These are phyloP conservation scores for Cryptops parisi DNA, from an alignment of 2,888 invertebrate species.

Conservation along the genomic window DNA sequence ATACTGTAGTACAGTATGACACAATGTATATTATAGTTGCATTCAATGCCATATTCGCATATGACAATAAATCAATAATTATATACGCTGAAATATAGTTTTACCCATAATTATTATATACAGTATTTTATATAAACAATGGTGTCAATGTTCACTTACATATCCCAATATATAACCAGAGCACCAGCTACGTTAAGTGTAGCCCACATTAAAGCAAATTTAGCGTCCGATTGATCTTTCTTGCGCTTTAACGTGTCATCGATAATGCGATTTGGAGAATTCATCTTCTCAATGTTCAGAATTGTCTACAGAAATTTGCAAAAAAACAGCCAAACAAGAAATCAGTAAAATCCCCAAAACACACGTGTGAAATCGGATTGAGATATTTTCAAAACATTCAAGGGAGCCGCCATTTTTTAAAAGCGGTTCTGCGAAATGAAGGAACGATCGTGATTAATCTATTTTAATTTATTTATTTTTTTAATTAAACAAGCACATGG, in stretches of 20 bases:
- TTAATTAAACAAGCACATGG: neutral
- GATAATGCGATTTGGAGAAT: neutral
- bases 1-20: too few relatives aligned
- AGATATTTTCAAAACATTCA: too few relatives aligned
- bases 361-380: neutral
- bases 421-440: too few relatives aligned
- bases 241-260: neutral
- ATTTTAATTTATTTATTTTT: neutral
- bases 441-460: neutral
- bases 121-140: too few relatives aligned
- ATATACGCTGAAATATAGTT: too few relatives aligned
- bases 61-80: too few relatives aligned
- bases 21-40: too few relatives aligned
- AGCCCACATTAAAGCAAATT: neutral
- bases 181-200: neutral
- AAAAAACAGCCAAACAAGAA: neutral
- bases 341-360: neutral
- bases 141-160: too few relatives aligned
- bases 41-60: too few relatives aligned
- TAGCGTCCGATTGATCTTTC: neutral
- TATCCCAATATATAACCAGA: neutral
- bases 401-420: too few relatives aligned
- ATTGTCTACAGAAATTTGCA: neutral
- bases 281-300: neutral
- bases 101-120: too few relatives aligned